Base-by-base conservation (phyloP, 2,113 vertebrate species). In the Cebidichthys violaceus region DNA sequence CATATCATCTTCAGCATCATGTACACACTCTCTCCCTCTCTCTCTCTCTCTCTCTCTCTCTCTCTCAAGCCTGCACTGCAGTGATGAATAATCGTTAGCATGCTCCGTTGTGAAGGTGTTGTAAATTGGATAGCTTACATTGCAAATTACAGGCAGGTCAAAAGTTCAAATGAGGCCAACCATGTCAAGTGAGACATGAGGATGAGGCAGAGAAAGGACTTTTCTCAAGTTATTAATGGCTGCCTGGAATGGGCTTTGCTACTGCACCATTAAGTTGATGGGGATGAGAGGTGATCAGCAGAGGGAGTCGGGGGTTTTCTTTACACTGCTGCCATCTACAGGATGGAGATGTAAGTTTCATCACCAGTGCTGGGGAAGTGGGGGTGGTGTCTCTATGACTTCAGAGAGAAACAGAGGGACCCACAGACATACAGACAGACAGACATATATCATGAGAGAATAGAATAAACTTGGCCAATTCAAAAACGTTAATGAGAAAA, bases 291-390 rank as follows among this genome's bases (percentile, higher is more conserved):
- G 43, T 2, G 14, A 39, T 33, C 33, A 13, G 41, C 6, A 6
- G 37, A 35, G 14, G 35, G 39, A 18, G 13, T 3, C n/a, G 17
- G 11, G 29, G 22, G 57, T 93, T 89, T 18, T 41, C 70, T 85
- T 81, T 90, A 79, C 60, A 82, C 86, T 92, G 88, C 92, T 92
- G 85, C 91, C 93, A 94, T 92, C 94, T 94, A 84, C 35, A 68
- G 93, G 88, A 65, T 0, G 0, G 0, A 31, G 41, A 0, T 20
- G 17, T 69, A 33, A 77, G 27, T 47, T 13, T 22, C 33, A 6
- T 59, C 15, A 20, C 18, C 0, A 27, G 4, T 29, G 39, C 9
- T 4, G 17, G 9, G 2, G 15, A 65, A 27, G 22, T 17, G 0
- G 15, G 11, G 54, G 18, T 1, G 54, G 11, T 33, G 37, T 50